phyloP scores from a whole-genome alignment of 2,888 invertebrate genomes.

The Falcaria lacertinaria region DNA sequence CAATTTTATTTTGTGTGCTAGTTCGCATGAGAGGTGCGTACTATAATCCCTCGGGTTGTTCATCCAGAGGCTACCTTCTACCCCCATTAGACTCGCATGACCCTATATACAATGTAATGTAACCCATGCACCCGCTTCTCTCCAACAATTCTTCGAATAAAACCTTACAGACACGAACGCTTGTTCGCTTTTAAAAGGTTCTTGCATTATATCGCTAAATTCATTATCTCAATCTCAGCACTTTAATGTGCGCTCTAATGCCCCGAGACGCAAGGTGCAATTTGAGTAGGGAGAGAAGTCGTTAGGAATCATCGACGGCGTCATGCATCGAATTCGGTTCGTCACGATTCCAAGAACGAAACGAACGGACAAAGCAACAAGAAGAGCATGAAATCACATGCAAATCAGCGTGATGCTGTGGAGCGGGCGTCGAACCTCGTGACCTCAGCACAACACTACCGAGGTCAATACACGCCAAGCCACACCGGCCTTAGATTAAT shows the following conservation, averaged over 20 bases:
- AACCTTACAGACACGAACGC: constrained; percentile 20
- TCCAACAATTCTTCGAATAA: constrained; percentile 17
- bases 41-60: constrained; percentile 50
- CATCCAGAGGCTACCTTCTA: constrained; percentile 34
- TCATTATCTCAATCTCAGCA: constrained; percentile 10
- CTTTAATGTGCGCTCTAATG: constrained; percentile 6
- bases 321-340: constrained; percentile 38
- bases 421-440: constrained; percentile 47
- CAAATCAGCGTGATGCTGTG: constrained; percentile 55
- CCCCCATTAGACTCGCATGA: too few relatives aligned
- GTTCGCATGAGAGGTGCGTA: too few relatives aligned
- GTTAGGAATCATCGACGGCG: constrained; percentile 22
- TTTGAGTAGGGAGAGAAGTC: constrained; percentile 14
- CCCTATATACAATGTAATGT: too few relatives aligned
- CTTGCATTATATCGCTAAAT: constrained; percentile 8
- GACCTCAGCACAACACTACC: constrained; percentile 26
- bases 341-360: constrained; percentile 48
- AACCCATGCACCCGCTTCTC: constrained; percentile 22
- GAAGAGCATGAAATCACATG: constrained; percentile 51
- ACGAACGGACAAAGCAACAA: constrained; percentile 43
- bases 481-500: constrained; percentile 28
- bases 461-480: constrained; percentile 18
- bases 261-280: constrained; percentile 17
- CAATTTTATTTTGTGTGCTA: too few relatives aligned
- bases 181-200: constrained; percentile 26